Base-by-base conservation (phyloP, 2,888 invertebrate species). In the Catocala fraxini region DNA sequence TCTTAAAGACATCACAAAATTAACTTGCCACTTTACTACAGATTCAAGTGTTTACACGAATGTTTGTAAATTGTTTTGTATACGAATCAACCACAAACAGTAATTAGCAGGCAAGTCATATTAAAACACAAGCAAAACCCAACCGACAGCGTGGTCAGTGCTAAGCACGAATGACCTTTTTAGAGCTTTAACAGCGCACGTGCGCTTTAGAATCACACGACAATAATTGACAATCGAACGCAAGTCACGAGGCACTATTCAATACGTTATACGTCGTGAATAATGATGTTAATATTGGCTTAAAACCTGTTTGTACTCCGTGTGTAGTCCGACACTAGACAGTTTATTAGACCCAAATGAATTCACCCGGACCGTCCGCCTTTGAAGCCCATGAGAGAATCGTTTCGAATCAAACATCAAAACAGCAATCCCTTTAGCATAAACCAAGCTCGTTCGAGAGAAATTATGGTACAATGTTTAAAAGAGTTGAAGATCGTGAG, bases 191-290 rank as follows among this genome's bases (percentile, higher is more conserved):
- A 85, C 83, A 76, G 79, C 81, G 80, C 89, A 91, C 92, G 92
- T 90, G 91, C 85, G 81, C 81, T 76, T 80, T 76, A 72, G 77
- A 83, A 80, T 80, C 87, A 89, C 91, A 91, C 90, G 90, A 91
- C 87, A 81, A 72, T 86, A 87, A 89, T 88, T 88, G 88, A 91
- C 92, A 91, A 92, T 91, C 87, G 87, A 84, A 81, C 83, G 71
- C 83, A 77, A 88, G 91, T 92, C 93, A 93, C 93, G 93, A 89
- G 75, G 69, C 70, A 65, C 71, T 77, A 81, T 83, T 85, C 81
- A 80, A 87, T 87, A 81, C 79, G 72, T 79, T 79, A 83, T 84
- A 85, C 84, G 81, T 77, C 69, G 74, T 88, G 92, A 90, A 93
- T 93, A 90, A 85, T 86, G 82, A 92, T 87, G 80, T 65, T 77